Base-by-base conservation (phyloP, 2,113 vertebrate genomes). In the Sylvietta virens region DNA sequence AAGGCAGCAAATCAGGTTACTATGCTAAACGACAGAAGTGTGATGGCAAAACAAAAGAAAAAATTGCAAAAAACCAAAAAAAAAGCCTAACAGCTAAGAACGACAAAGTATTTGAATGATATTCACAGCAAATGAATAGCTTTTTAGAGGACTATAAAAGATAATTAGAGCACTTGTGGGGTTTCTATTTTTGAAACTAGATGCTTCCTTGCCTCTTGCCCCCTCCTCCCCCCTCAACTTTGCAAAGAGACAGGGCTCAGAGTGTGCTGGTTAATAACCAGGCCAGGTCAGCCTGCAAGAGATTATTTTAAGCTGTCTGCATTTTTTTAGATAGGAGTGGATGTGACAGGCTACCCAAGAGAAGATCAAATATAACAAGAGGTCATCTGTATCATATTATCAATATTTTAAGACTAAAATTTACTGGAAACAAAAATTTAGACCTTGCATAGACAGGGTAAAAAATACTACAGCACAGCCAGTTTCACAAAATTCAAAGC, bases 231-330 rank as follows among this genome's bases (percentile, higher is more conserved):
- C 45, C 18, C 13, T 26, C 37, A 40, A 13, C 61, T 80, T 45
- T 42, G 57, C 54, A 73, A 89, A 92, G 1, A 61, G 88, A 79
- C 28, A 79, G 35, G 71, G 35, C 79, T 90, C 58, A 66, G 82
- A 92, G 88, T 82, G 70, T 78, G 79, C 62, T 31, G 40, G 72
- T 71, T 93, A 95, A 93, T 90, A 89, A 81, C 67, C 61, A 72
- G 72, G 88, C 71, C 93, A 81, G 48, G 91, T 96, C 92, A 96
- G 82, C 48, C 70, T 83, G 74, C 30, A 64, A 88, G 60, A 95
- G 85, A 86, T 94, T 95, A 93, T 96, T 95, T 96, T 84, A 92
- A 93, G 81, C 91, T 95, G 94, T 74, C 94, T 93, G 77, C 72
- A 91, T 91, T 92, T 97, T 95, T 96, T 95, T 47, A 94, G 93